Evolutionary conservation across 2,797 vertebrate genomes (phyloP).

Genomic region (Saxicola maurus): DNA sequence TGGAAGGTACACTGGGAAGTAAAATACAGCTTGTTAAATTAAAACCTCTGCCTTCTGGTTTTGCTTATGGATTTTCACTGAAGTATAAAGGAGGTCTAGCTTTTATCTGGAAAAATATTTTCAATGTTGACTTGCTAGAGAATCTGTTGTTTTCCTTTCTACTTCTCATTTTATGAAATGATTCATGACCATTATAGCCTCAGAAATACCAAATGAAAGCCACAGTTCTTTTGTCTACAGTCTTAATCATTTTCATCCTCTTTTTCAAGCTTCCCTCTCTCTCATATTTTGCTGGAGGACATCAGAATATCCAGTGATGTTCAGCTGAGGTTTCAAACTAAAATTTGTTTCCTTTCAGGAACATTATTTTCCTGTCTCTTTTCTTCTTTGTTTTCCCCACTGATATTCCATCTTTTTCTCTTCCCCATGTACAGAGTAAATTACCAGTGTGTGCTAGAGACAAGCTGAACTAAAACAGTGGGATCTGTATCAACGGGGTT

Average conservation of each 20-base stretch:
- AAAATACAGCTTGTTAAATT: background rate
- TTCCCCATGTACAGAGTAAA: background rate
- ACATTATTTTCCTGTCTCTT: background rate
- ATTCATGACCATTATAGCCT: slow-evolving; percentile 58
- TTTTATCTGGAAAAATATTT: slow-evolving; percentile 50
- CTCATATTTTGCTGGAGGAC: slow-evolving; percentile 53
- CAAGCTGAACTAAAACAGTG: background rate
- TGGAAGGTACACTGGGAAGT: background rate
- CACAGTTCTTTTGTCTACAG: slow-evolving; percentile 51
- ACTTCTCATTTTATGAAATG: slow-evolving; percentile 55
- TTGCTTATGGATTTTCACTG: background rate
- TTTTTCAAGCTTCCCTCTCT: slow-evolving; percentile 37
- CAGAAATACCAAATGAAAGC: slow-evolving; percentile 58
- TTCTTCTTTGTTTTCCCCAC: background rate
- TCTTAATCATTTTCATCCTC: slow-evolving; percentile 56
- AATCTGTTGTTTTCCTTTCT: slow-evolving; percentile 56
- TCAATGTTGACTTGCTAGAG: slow-evolving; percentile 38
- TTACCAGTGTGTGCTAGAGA: background rate
- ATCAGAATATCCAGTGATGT: slow-evolving; percentile 31
- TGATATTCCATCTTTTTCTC: background rate
- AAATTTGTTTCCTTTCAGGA: slow-evolving; percentile 35
- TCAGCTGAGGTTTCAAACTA: slow-evolving; percentile 19
- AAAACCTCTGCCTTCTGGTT: slow-evolving; percentile 11
- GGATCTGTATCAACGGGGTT: background rate
- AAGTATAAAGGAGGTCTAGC: slow-evolving; percentile 11